Percentiles rank a stretch among this genome's conserved stretches.
phyloP scores from a whole-genome alignment of 2,797 vertebrate genomes.

The Aldrovandia affinis region DNA sequence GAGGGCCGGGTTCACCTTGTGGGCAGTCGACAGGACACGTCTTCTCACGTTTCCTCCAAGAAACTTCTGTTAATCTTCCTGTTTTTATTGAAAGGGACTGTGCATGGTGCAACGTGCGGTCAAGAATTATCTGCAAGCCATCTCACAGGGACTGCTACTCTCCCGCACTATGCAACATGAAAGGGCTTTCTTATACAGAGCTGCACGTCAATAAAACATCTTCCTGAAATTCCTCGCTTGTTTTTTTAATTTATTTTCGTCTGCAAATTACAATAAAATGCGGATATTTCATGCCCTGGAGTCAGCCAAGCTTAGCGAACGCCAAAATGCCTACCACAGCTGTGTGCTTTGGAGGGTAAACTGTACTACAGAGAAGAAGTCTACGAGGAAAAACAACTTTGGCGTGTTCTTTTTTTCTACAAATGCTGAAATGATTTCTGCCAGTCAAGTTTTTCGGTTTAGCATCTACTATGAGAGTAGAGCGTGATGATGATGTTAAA shows the following conservation, averaged over 20 bases:
- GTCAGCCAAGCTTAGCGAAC: neutral
- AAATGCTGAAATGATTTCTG: neutral
- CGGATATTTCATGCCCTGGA: neutral
- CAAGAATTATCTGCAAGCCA: neutral
- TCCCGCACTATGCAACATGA: neutral
- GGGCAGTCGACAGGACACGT: neutral
- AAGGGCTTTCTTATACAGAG: neutral
- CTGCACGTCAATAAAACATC: neutral
- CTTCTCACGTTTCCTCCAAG: conserved; percentile 8
- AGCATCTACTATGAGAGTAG: neutral
- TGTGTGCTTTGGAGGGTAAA: neutral
- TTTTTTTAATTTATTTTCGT: no score
- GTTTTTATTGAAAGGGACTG: neutral
- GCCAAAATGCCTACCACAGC: neutral
- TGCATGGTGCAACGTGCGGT: neutral
- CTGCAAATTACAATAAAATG: neutral
- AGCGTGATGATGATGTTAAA: neutral
- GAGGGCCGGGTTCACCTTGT: neutral
- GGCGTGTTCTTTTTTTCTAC: neutral
- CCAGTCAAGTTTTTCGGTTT: neutral
- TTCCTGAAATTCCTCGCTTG: conserved; percentile 13
- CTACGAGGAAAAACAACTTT: neutral
- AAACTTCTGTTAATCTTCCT: neutral
- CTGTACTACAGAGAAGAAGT: neutral
- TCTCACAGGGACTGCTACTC: neutral